A percentile compares a stretch with the other conserved stretches of the same genome.
Conservation (phyloP, 2,797 vertebrate genomes). For the Geotrypetes seraphini region DNA sequence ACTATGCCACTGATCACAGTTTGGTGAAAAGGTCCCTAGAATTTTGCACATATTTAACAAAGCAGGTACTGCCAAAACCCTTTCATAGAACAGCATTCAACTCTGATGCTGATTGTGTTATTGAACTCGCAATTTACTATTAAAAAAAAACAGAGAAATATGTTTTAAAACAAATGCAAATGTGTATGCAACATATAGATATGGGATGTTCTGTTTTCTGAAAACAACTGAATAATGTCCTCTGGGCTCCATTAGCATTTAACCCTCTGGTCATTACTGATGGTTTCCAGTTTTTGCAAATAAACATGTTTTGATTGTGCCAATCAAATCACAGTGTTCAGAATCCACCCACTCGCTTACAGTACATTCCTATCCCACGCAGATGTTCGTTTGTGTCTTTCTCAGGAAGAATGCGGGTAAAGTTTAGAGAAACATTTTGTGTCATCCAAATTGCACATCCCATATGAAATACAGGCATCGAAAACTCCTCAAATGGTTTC, state of each 20-base stretch:
- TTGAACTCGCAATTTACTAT: too few species aligned
- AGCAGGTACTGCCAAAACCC: too few species aligned
- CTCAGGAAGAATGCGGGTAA: conserved; percentile 36
- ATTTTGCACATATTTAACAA: too few species aligned
- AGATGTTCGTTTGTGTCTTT: conserved; percentile 56
- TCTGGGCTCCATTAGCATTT: conserved; percentile 57
- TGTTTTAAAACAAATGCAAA: conserved; percentile 20
- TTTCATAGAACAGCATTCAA: too few species aligned
- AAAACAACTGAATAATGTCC: conserved; percentile 28
- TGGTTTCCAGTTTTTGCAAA: conserved; percentile 67
- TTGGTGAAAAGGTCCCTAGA: too few species aligned
- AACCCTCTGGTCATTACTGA: conserved; percentile 51
- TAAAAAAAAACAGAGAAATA: too few species aligned
- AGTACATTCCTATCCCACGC: conserved; percentile 63
- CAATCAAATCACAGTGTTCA: conserved; percentile 40
- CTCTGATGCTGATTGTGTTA: too few species aligned
- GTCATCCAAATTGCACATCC: conserved; percentile 10
- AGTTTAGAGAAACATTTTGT: conserved; percentile 5
- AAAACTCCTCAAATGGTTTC: neutral
- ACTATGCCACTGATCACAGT: too few species aligned
- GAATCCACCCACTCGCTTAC: conserved; percentile 52
- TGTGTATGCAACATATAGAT: conserved; percentile 22
- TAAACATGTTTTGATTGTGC: conserved; percentile 47
- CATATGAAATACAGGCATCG: conserved; percentile 9
- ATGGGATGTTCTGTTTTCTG: conserved; percentile 29